Conservation (phyloP, 2,888 invertebrate species). For the Ophioninae sp. region DNA sequence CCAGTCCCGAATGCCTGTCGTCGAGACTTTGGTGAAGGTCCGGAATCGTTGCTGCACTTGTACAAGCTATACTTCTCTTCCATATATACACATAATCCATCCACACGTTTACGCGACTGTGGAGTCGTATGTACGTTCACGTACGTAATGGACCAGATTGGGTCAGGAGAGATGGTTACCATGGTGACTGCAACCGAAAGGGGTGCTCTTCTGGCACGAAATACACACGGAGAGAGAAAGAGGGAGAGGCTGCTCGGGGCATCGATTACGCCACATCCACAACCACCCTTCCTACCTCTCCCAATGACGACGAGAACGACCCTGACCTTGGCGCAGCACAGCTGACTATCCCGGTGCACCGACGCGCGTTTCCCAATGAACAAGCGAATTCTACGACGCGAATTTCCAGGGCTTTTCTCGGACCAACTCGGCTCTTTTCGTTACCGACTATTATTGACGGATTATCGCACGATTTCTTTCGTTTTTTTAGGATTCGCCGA, state of each 20-base stretch:
- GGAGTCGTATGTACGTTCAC: conserved; percentile 25
- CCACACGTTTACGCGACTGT: conserved; percentile 2
- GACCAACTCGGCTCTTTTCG: conserved; percentile 15
- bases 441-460: not conserved
- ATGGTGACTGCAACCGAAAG: conserved; percentile 71
- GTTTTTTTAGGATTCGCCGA: not conserved
- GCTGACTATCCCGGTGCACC: conserved; percentile 68
- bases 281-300: conserved; percentile 61
- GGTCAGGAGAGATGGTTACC: conserved; percentile 75
- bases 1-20: conserved; percentile 51
- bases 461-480: not conserved
- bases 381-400: conserved; percentile 36
- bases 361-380: conserved; percentile 43
- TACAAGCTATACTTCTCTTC: conserved; percentile 10
- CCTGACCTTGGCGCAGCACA: conserved; percentile 76
- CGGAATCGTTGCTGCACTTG: conserved; percentile 54
- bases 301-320: conserved; percentile 64
- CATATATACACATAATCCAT: conserved; percentile 4
- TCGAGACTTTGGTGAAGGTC: conserved; percentile 57
- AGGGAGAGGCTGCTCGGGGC: conserved; percentile 64
- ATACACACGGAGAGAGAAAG: conserved; percentile 60
- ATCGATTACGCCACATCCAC: conserved; percentile 73
- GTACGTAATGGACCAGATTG: conserved; percentile 66
- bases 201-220: conserved; percentile 43
- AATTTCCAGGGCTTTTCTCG: conserved; percentile 26